Percentiles rank a stretch among this genome's conserved stretches.
These are phyloP conservation scores for Sinocyclocheilus rhinocerous DNA, from an alignment of 2,113 vertebrate genomes.

Conservation along the genomic window DNA sequence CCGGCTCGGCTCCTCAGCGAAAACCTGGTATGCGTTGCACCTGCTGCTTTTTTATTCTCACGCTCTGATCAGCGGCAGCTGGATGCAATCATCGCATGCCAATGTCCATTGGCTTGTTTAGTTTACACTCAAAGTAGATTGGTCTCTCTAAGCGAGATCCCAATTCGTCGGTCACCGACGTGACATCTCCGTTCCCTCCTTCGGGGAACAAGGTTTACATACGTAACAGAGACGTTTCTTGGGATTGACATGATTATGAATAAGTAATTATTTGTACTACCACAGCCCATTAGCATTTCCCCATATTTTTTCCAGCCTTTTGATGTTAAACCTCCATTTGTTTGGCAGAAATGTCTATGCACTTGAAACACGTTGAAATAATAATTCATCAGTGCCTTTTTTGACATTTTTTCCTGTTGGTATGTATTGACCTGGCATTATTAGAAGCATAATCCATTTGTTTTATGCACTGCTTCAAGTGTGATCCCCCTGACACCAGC, in stretches of 20 bases:
- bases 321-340: not conserved
- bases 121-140: too few relatives aligned
- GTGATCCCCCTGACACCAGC: slow-evolving; percentile 37
- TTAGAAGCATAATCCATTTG: not conserved
- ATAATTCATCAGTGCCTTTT: not conserved
- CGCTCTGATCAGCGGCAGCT: too few relatives aligned
- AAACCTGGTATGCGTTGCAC: too few relatives aligned
- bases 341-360: not conserved
- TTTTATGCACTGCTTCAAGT: slow-evolving; percentile 19
- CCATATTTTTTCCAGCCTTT: not conserved
- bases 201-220: too few relatives aligned
- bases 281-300: not conserved
- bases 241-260: not conserved
- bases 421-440: not conserved
- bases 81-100: too few relatives aligned
- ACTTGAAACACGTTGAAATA: not conserved
- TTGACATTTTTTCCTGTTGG: not conserved
- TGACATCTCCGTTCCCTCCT: too few relatives aligned
- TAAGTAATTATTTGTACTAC: slow-evolving; percentile 13
- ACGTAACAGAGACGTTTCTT: not conserved
- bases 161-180: too few relatives aligned
- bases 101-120: too few relatives aligned
- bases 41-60: too few relatives aligned
- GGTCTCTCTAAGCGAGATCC: too few relatives aligned
- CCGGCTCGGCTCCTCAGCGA: too few relatives aligned